These are phyloP conservation scores for Prinia subflava DNA, from an alignment of 2,113 vertebrate genomes.

Conservation along the genomic window DNA sequence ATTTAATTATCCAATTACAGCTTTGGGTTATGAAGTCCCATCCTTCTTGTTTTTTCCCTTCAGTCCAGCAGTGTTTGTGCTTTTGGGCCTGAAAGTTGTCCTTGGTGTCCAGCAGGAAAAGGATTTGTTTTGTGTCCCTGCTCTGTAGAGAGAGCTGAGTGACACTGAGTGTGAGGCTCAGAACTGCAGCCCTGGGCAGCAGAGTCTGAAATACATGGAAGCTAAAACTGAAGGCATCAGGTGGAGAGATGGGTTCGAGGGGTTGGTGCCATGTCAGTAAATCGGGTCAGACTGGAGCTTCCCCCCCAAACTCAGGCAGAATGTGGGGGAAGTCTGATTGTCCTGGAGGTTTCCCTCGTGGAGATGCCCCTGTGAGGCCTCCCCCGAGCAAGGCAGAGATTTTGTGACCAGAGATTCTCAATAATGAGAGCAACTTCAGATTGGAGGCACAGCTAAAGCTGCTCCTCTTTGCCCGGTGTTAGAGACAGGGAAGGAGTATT, in stretches of 20 bases:
- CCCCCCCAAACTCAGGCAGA: too few relatives aligned
- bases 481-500: background rate
- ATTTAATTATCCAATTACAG: too few relatives aligned
- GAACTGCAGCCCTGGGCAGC: background rate
- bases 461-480: background rate
- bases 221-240: background rate
- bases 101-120: too few relatives aligned
- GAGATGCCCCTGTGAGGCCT: background rate
- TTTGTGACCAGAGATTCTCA: rapidly evolving
- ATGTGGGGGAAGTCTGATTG: rapidly evolving
- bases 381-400: background rate
- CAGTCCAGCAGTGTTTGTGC: too few relatives aligned
- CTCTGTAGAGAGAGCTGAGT: too few relatives aligned
- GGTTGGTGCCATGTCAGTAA: background rate
- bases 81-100: too few relatives aligned
- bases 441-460: background rate
- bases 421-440: background rate
- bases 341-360: background rate
- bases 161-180: background rate
- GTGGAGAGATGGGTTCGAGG: background rate
- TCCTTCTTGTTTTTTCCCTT: too few relatives aligned
- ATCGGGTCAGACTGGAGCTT: background rate
- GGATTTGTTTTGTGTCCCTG: too few relatives aligned
- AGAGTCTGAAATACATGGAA: background rate
- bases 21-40: too few relatives aligned